Conservation (phyloP, 2,888 invertebrate genomes). For the Epiblema foenella region DNA sequence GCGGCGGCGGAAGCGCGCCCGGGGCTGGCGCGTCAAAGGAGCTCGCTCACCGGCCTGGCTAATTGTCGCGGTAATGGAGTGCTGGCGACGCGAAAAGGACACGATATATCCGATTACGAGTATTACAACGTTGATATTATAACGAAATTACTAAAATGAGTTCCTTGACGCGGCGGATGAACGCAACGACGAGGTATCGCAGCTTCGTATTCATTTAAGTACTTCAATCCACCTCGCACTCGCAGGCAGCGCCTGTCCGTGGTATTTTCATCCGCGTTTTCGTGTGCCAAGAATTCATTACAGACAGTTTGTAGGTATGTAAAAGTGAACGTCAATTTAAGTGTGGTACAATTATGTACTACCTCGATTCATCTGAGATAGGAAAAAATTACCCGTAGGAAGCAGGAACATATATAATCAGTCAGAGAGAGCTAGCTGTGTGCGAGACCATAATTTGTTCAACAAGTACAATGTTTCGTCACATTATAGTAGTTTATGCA, state of each 20-base stretch:
- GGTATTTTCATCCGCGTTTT: background rate
- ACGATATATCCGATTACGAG: slow-evolving; percentile 6
- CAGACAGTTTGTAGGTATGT: too few species aligned
- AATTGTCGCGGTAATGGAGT: slow-evolving; percentile 15
- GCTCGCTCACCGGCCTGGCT: slow-evolving; percentile 3
- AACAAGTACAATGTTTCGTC: too few species aligned
- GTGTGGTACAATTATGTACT: too few species aligned
- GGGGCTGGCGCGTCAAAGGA: slow-evolving; percentile 13
- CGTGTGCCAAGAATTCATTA: too few species aligned
- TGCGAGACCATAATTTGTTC: background rate
- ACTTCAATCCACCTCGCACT: background rate
- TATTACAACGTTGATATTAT: background rate
- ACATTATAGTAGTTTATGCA: too few species aligned
- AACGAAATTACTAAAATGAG: slow-evolving; percentile 1
- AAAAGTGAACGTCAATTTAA: too few species aligned
- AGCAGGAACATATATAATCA: too few species aligned
- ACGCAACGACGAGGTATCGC: background rate
- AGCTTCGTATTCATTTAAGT: background rate
- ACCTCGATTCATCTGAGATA: too few species aligned
- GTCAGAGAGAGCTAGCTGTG: background rate
- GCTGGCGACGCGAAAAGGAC: slow-evolving; percentile 2
- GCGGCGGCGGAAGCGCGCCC: background rate
- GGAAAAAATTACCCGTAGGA: too few species aligned
- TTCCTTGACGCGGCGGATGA: background rate
- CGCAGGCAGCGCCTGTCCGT: background rate